Evolutionary conservation across 2,888 invertebrate genomes (phyloP), one percentile per base, ranked within the genome.

Genomic region (Drosophila austrosaltans): DNA sequence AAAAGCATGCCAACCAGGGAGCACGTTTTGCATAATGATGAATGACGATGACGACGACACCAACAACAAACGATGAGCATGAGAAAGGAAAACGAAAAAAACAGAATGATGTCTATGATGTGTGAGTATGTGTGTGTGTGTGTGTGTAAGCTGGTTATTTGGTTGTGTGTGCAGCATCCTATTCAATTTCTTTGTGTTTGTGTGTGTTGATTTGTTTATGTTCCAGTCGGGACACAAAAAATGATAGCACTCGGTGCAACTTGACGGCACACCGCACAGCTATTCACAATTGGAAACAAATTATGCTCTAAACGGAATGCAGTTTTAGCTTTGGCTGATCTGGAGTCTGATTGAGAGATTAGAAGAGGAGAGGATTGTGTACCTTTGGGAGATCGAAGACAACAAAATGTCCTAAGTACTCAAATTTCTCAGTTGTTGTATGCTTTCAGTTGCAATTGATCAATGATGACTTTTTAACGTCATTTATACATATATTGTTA

Each of bases 21-120:
- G 80, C 88, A 85, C 88, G 83, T 83, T 85, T 86, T 85, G 85
- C 88, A 88, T 85, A 85, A 88, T 88, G 85, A 85, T 85, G 85
- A 85, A 85, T 86, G 88, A 83, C 78, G 79, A 79, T 77, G 83
- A 75, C 67, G 78, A 72, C 72, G 76, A 67, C 36, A 36, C 36
- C 36, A 36, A 36, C 36, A 36, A 36, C 36, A 36, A 36, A 36
- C 62, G 48, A 59, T 58, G 39, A 56, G 28, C 20, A 44, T 8
- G 48, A 48, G 48, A 25, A 42, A 61, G 54, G 61, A 42, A 16
- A 42, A 30, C 39, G 54, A 10, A 48, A 48, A 48, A 48, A 48
- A 54, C n/a, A 63, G 56, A 59, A 58, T 61, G 70, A 61, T 66
- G 65, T 70, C 76, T 72, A 66, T 67, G 72, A 81, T 86, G 79